phyloP scores from a whole-genome alignment of 2,888 invertebrate genomes.

The Andrena fulva region DNA sequence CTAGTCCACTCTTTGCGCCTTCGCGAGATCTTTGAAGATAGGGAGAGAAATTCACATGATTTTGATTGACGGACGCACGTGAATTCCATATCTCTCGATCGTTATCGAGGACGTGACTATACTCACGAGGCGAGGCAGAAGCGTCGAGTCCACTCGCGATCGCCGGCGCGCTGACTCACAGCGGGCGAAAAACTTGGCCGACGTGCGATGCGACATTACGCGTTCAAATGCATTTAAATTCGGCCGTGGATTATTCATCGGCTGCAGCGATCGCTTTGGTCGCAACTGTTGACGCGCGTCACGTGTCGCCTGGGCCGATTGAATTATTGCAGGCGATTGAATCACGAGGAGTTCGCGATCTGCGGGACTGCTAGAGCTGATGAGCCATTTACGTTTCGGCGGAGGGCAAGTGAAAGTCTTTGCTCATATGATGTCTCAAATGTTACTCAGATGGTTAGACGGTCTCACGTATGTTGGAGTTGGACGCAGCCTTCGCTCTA shows the following conservation, averaged over 20 bases:
- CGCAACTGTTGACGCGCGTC: slow-evolving; percentile 19
- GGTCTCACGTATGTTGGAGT: no score
- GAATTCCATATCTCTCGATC: neutral
- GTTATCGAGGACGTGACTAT: neutral
- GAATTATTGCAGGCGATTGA: slow-evolving; percentile 5
- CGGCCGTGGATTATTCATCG: slow-evolving; percentile 6
- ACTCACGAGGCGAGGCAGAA: neutral
- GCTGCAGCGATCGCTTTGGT: neutral
- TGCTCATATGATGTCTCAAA: no score
- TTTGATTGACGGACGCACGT: slow-evolving; percentile 2
- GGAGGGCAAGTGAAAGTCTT: no score
- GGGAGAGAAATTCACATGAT: neutral
- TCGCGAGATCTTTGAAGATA: no score
- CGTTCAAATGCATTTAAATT: slow-evolving; percentile 13
- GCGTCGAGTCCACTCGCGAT: neutral
- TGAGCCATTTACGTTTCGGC: neutral
- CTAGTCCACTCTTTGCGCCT: no score
- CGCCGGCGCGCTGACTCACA: slow-evolving; percentile 14
- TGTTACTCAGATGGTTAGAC: no score
- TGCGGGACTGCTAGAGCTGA: neutral
- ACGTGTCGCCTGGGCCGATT: slow-evolving; percentile 2
- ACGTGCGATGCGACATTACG: neutral
- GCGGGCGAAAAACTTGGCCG: neutral
- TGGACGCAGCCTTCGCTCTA: no score
- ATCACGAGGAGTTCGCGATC: neutral